These are phyloP conservation scores for Trematomus loennbergii DNA, from an alignment of 2,113 vertebrate genomes.

Conservation along the genomic window DNA sequence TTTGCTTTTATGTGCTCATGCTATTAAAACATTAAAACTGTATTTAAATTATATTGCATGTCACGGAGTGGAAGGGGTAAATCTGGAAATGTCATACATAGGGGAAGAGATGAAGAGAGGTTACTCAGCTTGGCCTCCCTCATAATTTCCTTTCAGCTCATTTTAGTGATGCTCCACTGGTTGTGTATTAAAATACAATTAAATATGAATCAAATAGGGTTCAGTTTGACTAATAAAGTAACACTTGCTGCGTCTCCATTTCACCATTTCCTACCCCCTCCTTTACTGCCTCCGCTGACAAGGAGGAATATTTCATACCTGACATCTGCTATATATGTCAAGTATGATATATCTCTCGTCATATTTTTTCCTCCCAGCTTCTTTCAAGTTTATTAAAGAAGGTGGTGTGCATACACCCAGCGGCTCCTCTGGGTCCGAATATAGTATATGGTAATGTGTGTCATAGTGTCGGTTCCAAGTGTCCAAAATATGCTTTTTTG, in stretches of 20 bases:
- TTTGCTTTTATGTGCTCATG: background rate
- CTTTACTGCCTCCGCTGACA: background rate
- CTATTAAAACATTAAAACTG: background rate
- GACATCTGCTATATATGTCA: background rate
- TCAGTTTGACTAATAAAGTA: constrained; percentile 14
- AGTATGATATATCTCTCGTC: background rate
- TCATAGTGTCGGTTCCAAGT: background rate
- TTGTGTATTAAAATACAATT: constrained; percentile 41
- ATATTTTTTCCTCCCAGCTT: background rate
- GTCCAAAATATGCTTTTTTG: too few relatives aligned
- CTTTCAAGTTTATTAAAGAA: background rate
- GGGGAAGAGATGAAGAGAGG: background rate
- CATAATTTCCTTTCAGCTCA: constrained; percentile 28
- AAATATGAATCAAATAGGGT: constrained; percentile 47
- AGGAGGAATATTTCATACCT: background rate
- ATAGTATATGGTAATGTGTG: too few relatives aligned
- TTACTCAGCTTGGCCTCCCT: background rate
- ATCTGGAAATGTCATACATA: constrained; percentile 2
- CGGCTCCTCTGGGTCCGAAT: background rate
- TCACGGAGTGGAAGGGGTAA: background rate
- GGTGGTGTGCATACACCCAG: background rate
- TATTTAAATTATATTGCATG: background rate
- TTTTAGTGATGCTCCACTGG: constrained; percentile 30
- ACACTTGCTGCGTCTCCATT: background rate
- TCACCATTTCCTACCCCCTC: background rate